Conservation (phyloP, 2,797 vertebrate species). For the Clarias pachynema region DNA sequence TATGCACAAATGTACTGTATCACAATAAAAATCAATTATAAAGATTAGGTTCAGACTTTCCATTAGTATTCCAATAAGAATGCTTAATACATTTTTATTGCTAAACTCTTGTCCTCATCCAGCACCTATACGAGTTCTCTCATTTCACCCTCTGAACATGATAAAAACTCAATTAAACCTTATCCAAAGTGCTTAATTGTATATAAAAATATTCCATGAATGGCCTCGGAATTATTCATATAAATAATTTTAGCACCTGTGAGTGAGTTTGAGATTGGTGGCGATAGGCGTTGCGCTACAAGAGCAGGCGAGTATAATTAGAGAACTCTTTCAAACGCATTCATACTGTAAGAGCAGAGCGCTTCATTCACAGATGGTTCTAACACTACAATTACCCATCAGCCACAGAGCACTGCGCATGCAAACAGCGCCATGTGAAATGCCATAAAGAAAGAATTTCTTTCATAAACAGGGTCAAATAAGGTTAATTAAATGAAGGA, state of each 20-base stretch:
- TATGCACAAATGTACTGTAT: not conserved
- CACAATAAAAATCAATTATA: not conserved
- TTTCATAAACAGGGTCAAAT: not conserved
- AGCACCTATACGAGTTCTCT: not conserved
- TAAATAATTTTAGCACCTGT: not conserved
- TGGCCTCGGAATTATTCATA: not conserved
- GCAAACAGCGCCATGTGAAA: constrained; percentile 8
- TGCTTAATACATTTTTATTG: not conserved
- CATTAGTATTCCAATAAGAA: not conserved
- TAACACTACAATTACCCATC: constrained; percentile 28
- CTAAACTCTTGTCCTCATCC: not conserved
- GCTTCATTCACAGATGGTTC: constrained; percentile 32
- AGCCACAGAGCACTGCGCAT: not conserved
- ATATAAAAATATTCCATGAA: not conserved
- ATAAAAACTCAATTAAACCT: not conserved
- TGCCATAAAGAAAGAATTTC: not conserved
- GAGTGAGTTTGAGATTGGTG: not conserved
- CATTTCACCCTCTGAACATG: not conserved
- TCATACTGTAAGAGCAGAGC: constrained; percentile 37
- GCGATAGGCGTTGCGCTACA: not conserved
- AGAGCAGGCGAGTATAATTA: constrained; percentile 40
- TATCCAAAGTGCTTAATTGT: not conserved
- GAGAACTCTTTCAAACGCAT: constrained; percentile 44
- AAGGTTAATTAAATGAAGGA: not conserved
- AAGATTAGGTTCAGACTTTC: not conserved